Percentiles rank a stretch among this genome's conserved stretches.
Evolutionary conservation across 2,113 vertebrate species (phyloP).

Genomic region (Antidorcas marsupialis): DNA sequence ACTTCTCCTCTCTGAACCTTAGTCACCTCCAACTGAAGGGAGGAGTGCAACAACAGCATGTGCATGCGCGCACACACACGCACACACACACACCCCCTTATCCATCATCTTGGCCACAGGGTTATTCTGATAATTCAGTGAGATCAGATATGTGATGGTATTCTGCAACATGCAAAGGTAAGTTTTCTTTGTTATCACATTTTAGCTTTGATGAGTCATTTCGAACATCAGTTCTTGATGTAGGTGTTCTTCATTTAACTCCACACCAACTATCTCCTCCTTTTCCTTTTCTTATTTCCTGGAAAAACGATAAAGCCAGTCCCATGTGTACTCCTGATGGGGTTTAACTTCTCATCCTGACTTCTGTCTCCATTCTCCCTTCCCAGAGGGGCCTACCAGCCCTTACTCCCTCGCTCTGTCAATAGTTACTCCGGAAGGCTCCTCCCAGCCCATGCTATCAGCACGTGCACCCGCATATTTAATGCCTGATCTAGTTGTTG

Average conservation of each 20-base stretch:
- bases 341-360: neutral
- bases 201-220: conserved; percentile 17
- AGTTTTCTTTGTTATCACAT: conserved; percentile 32
- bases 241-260: neutral
- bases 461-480: neutral
- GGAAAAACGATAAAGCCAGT: neutral
- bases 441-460: neutral
- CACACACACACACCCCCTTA: neutral
- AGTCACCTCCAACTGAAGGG: neutral
- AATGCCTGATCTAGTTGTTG: neutral
- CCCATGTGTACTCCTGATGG: neutral
- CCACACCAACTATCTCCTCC: neutral
- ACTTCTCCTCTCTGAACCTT: neutral
- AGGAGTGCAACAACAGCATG: neutral
- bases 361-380: neutral
- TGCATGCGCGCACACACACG: fast-evolving
- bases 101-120: neutral
- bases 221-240: neutral
- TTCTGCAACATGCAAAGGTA: neutral
- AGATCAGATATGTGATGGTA: neutral
- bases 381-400: neutral
- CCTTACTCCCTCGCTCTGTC: neutral
- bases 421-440: neutral
- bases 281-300: neutral
- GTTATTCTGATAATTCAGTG: conserved; percentile 31